phyloP scores from a whole-genome alignment of 2,113 vertebrate genomes.

The Lasiurus cinereus region DNA sequence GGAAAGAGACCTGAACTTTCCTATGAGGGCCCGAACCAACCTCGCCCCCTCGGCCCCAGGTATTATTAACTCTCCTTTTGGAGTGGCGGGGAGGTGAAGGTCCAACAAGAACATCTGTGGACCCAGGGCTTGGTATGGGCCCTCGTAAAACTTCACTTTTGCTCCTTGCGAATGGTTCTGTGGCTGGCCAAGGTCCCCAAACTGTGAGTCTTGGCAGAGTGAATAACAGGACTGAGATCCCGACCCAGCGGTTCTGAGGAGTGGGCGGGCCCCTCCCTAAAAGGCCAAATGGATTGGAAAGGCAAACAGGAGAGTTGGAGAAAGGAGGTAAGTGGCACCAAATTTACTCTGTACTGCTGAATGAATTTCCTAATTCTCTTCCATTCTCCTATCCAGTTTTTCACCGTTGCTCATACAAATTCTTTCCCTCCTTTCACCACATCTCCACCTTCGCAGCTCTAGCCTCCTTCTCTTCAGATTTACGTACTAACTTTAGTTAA shows the following conservation, averaged over 20 bases:
- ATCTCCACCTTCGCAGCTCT: background rate
- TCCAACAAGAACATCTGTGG: background rate
- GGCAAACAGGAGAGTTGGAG: conserved; percentile 5
- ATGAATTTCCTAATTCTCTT: background rate
- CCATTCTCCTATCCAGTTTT: background rate
- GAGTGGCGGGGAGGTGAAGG: background rate
- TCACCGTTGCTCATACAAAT: background rate
- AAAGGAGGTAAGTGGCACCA: conserved; percentile 16
- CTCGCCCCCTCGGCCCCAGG: too few relatives aligned
- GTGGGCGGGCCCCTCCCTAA: background rate
- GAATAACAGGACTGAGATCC: background rate
- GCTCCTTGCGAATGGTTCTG: background rate
- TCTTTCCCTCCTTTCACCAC: background rate
- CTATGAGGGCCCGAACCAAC: accelerated
- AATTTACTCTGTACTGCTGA: background rate
- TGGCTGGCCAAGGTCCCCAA: background rate
- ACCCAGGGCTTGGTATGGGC: background rate
- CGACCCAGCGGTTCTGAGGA: background rate
- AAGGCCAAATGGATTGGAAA: background rate
- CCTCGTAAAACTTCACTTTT: background rate
- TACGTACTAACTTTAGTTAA: background rate
- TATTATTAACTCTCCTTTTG: background rate
- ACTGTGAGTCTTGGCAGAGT: background rate
- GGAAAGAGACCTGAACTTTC: background rate
- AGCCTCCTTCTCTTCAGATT: background rate